A percentile compares a stretch with the other conserved stretches of the same genome.
Evolutionary conservation across 2,113 vertebrate species (phyloP).

Genomic region (Phrynosoma blainvillii): DNA sequence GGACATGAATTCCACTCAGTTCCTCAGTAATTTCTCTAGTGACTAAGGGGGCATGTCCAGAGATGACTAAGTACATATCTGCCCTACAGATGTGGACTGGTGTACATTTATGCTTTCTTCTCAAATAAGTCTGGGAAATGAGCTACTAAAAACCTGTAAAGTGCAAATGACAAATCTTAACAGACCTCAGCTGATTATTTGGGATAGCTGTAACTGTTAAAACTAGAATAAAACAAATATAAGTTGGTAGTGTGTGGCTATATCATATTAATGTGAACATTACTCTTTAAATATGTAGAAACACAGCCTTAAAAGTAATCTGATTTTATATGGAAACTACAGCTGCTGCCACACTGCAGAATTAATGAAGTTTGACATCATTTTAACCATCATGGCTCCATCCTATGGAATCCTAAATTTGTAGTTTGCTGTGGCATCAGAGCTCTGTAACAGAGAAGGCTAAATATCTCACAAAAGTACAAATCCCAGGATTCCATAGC

Average conservation of each 20-base stretch:
- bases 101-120: neutral
- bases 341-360: too few species aligned
- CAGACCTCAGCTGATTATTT: neutral
- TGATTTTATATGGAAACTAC: too few species aligned
- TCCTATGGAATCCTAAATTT: too few species aligned
- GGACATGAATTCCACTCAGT: slow-evolving; percentile 46
- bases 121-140: neutral
- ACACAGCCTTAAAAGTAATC: neutral
- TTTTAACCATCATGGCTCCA: too few species aligned
- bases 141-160: neutral
- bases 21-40: slow-evolving; percentile 40
- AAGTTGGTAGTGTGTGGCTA: neutral
- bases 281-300: neutral
- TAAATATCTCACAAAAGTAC: too few species aligned
- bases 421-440: too few species aligned
- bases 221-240: neutral
- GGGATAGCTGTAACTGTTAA: neutral
- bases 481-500: too few species aligned
- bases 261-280: neutral
- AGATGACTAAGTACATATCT: neutral
- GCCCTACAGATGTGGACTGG: neutral
- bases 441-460: too few species aligned
- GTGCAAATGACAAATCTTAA: too few species aligned
- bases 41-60: neutral
- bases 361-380: too few species aligned